A percentile compares a stretch with the other conserved stretches of the same genome.
Conservation (phyloP, 1,140 invertebrate species). For the Gryllus bimaculatus region DNA sequence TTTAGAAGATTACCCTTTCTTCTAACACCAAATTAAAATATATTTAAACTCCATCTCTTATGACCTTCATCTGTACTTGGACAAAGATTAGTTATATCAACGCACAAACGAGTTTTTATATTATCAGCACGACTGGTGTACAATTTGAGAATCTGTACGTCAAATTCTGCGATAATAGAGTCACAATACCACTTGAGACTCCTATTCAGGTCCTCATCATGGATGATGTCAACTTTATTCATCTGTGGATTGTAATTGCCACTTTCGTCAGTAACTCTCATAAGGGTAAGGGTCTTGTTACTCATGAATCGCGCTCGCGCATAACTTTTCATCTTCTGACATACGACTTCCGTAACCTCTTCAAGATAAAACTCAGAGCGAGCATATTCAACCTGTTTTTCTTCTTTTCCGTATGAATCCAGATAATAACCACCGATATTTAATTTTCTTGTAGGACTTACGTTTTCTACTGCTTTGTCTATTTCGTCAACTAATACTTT, state of each 20-base stretch:
- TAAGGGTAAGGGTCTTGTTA: not conserved
- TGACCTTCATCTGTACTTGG: no score
- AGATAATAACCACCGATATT: not conserved
- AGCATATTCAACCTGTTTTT: not conserved
- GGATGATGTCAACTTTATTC: not conserved
- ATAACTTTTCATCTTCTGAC: not conserved
- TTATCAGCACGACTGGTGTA: not conserved
- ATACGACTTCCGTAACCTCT: not conserved
- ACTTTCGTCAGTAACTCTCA: not conserved
- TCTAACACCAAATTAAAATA: no score
- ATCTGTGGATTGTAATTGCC: not conserved
- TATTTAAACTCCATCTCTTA: no score
- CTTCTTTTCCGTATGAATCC: not conserved
- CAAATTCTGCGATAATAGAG: not conserved
- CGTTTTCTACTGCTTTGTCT: not conserved
- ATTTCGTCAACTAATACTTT: not conserved
- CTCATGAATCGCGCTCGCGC: not conserved
- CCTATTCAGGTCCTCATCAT: not conserved
- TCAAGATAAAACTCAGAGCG: not conserved
- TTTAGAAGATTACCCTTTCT: no score
- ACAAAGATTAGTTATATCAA: not conserved
- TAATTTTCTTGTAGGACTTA: not conserved
- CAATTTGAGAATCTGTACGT: not conserved
- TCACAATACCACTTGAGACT: not conserved
- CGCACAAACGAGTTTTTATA: not conserved